Evolutionary conservation across 2,797 vertebrate species (phyloP), one percentile per base, ranked within the genome.

Genomic region (Arnoldichthys spilopterus): DNA sequence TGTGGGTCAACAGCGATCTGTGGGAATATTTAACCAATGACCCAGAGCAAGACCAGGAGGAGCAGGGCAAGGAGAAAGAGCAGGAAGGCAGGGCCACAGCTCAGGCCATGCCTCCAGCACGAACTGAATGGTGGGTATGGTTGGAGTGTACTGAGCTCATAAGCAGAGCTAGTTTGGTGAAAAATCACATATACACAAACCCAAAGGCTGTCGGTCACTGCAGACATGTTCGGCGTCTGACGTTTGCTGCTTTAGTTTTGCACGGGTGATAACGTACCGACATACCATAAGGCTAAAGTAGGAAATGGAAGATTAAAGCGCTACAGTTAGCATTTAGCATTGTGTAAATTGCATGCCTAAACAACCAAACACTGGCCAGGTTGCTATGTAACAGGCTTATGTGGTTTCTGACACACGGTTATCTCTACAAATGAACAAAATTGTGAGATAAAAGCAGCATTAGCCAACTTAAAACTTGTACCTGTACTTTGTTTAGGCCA

Each of bases 1-100:
- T 95, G 82, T 93, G 91, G 91, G 90, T 95, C 47, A 74, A 95
- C 90, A 90, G 72, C 80, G 32, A 56, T 26, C 69, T 92, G 54
- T 95, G 94, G 94, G 91, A 93, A 49, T 80, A 81, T 79, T 94
- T 95, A 68, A 75, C 78, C 0, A 88, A 89, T 4, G 76, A 68
- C 0, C 72, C 37, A 18, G 86, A 76, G 1, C 49, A 45, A 6
- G 79, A 79, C 6, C 75, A 78, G 28, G 80, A 69, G 0, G 71
- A 78, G 28, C 79, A 81, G 12, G 37, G 64, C 9, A 22, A 22
- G 8, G 61, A 47, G 3, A 49, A 74, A 20, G 51, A 72, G 70
- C 64, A 72, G 24, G 77, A 47, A 67, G 78, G 12, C 24, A 86
- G 86, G 45, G 66, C 75, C 22, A 85, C 80, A 58, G 78, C 72